Conservation (phyloP, 2,888 invertebrate species). For the Lasiommata megera region DNA sequence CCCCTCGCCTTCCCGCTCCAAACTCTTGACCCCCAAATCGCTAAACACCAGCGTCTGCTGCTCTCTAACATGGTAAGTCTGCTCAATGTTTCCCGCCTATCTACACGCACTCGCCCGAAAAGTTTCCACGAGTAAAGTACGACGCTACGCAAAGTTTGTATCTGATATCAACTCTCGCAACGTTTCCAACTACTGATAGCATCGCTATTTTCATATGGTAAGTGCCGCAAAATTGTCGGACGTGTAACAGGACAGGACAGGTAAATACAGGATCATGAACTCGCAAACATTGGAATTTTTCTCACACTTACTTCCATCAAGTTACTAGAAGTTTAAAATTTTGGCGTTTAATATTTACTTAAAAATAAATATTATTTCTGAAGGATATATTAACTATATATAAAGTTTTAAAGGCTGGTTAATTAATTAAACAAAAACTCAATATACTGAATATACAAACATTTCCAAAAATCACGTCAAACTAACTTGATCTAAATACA, state of each 20-base stretch:
- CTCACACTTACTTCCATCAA: no score
- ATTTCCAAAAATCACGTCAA: no score
- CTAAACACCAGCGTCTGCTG: constrained; percentile 78
- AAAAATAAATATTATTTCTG: no score
- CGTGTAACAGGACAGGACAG: constrained; percentile 50
- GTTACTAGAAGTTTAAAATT: no score
- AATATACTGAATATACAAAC: no score
- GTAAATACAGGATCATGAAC: constrained; percentile 46
- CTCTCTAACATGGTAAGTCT: constrained; percentile 80
- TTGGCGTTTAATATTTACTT: no score
- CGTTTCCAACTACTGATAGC: constrained; percentile 51
- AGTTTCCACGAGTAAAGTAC: constrained; percentile 49
- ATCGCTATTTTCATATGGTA: constrained; percentile 46
- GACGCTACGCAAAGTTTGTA: constrained; percentile 50
- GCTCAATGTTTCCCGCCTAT: constrained; percentile 45
- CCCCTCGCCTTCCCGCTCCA: constrained; percentile 74
- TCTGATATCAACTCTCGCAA: constrained; percentile 65
- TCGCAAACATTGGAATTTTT: neutral
- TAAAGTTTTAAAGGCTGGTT: no score
- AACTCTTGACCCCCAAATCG: constrained; percentile 74
- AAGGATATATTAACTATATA: no score
- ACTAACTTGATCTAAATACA: no score
- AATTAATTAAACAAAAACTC: no score
- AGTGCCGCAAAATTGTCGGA: constrained; percentile 42
- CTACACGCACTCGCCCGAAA: constrained; percentile 42